Base-by-base conservation (phyloP, 2,797 vertebrate genomes). In the Peromyscus aztecus region DNA sequence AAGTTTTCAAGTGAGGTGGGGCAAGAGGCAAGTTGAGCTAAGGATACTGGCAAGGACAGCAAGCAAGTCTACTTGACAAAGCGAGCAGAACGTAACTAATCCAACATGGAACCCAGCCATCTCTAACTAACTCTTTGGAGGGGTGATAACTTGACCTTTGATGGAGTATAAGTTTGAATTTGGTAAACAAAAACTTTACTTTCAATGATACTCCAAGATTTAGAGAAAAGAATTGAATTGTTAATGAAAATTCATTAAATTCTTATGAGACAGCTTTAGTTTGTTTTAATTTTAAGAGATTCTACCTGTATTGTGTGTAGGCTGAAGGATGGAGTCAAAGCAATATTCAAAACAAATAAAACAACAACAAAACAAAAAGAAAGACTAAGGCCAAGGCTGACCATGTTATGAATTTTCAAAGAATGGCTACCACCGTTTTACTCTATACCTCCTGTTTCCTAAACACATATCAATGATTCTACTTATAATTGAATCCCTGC, bases 221-320 rank as follows among this genome's bases (percentile, higher is more conserved):
- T 85, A 92, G 7, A 92, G 29, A 78, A 78, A 57, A 57, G 7
- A 76, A 94, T 34, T 80, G 31, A 37, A 67, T 88, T 84, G 34
- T 80, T 49, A 92, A 80, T 63, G 63, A 87, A 12, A 90, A 65
- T 87, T 86, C 29, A 52, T 82, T 24, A 97, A 83, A 88, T 80
- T 95, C 49, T 85, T 34, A 93, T 37, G 37, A 88, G 29, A 93
- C 10, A 43, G 61, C 75, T 91, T 94, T 67, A 71, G 67, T 87
- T 96, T 1, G 73, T 55, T 92, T 85, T 16, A 78, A 85, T 92
- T 94, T 76, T 89, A 85, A 96, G n/a, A 93, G 14, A 19, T n/a
- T 93, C 85, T 89, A 46, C n/a, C 10, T 19, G 55, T 67, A 69
- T 27, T 63, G 3, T 67, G 24, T 31, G 2, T 40, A 9, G 43